Percentiles rank a stretch among this genome's conserved stretches.
Conservation (phyloP, 2,797 vertebrate species). For the Gymnodraco acuticeps region DNA sequence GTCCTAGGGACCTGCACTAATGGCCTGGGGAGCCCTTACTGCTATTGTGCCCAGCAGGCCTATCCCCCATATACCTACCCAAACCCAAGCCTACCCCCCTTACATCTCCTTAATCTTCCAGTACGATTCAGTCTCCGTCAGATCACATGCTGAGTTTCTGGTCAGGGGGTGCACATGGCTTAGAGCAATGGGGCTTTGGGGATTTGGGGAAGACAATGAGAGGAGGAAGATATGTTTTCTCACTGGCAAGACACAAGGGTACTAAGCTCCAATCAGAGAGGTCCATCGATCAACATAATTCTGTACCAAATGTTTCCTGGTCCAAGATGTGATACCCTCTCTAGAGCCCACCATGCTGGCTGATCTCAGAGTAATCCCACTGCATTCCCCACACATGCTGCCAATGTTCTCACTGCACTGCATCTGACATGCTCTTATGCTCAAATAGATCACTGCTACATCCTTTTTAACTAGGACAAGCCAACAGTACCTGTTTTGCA, state of each 20-base stretch:
- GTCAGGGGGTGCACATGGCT: conserved; percentile 55
- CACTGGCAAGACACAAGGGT: conserved; percentile 27
- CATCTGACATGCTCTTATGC: conserved; percentile 4
- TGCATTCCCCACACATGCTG: conserved; percentile 8
- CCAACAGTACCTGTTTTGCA: neutral
- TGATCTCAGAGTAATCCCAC: conserved; percentile 10
- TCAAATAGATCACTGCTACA: neutral
- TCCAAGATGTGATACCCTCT: conserved; percentile 34
- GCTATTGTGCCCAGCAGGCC: conserved; percentile 83
- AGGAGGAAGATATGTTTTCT: conserved; percentile 53
- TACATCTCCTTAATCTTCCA: conserved; percentile 70
- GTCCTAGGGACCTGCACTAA: conserved; percentile 86
- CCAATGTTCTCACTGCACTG: conserved; percentile 20
- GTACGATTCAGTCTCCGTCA: conserved; percentile 62
- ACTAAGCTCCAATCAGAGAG: conserved; percentile 61
- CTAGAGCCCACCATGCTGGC: conserved; percentile 9
- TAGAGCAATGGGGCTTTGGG: conserved; percentile 37
- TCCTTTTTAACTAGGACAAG: neutral
- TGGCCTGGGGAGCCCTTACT: conserved; percentile 85
- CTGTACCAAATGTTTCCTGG: conserved; percentile 48
- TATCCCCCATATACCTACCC: conserved; percentile 41
- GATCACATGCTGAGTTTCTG: conserved; percentile 65
- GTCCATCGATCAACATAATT: conserved; percentile 55
- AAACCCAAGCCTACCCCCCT: conserved; percentile 34
- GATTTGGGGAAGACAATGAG: conserved; percentile 44